Base-by-base conservation (phyloP, 2,888 invertebrate species). In the Meteorus cinctellus region DNA sequence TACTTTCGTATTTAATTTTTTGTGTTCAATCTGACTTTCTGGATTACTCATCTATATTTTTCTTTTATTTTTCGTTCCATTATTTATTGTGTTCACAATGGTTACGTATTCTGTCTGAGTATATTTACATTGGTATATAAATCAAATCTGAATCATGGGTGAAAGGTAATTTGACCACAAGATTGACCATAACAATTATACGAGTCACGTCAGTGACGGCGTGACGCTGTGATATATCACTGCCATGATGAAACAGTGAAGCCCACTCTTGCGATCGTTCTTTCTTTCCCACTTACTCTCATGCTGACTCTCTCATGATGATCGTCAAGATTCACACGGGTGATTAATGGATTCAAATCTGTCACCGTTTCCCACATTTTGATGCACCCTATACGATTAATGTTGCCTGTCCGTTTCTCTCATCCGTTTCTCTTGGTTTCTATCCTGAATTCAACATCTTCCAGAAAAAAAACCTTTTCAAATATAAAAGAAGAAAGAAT, bases 321-420 rank as follows among this genome's bases (percentile, higher is more conserved):
- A 62, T 67, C 65, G 73, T 77, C 77, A 80, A 78, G 76, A 78
- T 78, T 78, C 74, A 65, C 68, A 55, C 68, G 55, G 55, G 72
- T 80, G 80, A 80, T 80, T 78, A 80, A 80, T 80, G 77, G 75
- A 80, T 80, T 78, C 72, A 76, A 78, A 77, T 80, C 79, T 75
- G 78, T 80, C 79, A 76, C 65, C 75, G 68, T 71, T 24, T 70
- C 70, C 71, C 76, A 75, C 77, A 74, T 74, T 80, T 77, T 78
- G 78, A 78, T 74, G 74, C 74, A 70, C 66, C 70, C 45, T 71
- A 75, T 66, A 78, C 62, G 65, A 65, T 80, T 78, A 77, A 80
- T 80, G 72, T 68, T 41, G 41, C 41, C 41, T 41, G 8, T 41
- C 41, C 41, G 8, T 41, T 66, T 19, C 74, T 72, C 74, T 74